Evolutionary conservation across 2,888 invertebrate species (phyloP), one percentile per base, ranked within the genome.

Genomic region (Amaurobius ferox): DNA sequence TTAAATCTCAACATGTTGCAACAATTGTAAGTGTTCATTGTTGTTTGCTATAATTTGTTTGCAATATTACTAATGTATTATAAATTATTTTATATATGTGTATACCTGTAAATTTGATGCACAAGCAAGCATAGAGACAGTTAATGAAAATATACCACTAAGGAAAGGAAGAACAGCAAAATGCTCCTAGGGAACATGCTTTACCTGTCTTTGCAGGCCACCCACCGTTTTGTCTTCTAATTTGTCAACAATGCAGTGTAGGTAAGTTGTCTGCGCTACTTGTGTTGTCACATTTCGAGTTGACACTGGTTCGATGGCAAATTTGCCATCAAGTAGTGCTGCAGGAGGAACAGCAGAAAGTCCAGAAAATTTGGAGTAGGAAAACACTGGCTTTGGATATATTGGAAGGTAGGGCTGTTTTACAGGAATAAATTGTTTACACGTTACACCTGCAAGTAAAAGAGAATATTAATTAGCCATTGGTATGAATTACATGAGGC

Each of bases 171-270:
- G 28, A 48, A 61, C 23, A 32, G 32, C 23, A 73, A 35, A 28
- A n/a, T 7, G 80, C 80, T 80, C 73, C 80, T 26, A 30, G 29
- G 71, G 76, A 80, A 76, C 81, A 83, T 83, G 83, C 83, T 71
- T 83, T 86, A 86, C 86, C 86, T 86, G 86, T 11, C 86, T 62
- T 30, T 86, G 79, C 30, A 76, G 79, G 32, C 77, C 79, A 89
- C 89, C 88, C 77, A 90, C 90, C 87, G 89, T 89, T 88, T 89
- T 89, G 70, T 89, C 88, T 62, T 88, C 88, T 1, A 89, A 78
- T 30, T 87, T 86, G 73, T 88, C 88, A 16, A 89, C 88, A 62
- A 89, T 88, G 62, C 88, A 89, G 64, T 88, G 88, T 26, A 89
- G 80, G 73, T 88, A 89, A 6, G 86, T 87, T 13, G 88, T 86